These are phyloP conservation scores for Eulimnadia texana DNA, from an alignment of 1,140 invertebrate genomes.

Conservation along the genomic window DNA sequence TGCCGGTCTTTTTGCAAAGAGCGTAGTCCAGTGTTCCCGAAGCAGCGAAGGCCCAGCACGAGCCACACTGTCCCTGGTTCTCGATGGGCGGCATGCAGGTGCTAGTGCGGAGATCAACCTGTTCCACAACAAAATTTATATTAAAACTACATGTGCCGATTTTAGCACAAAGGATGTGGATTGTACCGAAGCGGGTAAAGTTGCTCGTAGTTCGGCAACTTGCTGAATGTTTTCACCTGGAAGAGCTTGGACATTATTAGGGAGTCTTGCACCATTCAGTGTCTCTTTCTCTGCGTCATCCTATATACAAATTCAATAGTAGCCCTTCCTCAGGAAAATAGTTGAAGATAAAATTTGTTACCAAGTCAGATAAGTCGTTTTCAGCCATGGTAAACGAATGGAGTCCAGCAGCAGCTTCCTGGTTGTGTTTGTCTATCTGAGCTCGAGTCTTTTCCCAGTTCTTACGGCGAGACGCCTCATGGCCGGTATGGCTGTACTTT, in stretches of 20 bases:
- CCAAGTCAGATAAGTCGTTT: slow-evolving; percentile 5
- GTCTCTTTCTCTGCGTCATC: too few relatives aligned
- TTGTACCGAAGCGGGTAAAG: neutral
- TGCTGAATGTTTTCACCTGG: too few relatives aligned
- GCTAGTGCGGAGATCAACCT: slow-evolving; percentile 4
- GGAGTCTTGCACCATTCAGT: too few relatives aligned
- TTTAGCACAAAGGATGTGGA: too few relatives aligned
- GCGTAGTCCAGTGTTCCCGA: slow-evolving; percentile 21
- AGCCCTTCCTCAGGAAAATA: neutral
- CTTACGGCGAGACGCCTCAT: slow-evolving; percentile 8
- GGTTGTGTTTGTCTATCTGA: slow-evolving; percentile 8
- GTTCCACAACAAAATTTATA: neutral
- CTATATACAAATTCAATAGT: neutral
- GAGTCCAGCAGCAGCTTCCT: neutral
- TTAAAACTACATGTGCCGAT: neutral
- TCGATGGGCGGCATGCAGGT: slow-evolving; percentile 12
- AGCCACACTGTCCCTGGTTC: slow-evolving; percentile 27
- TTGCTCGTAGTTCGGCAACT: too few relatives aligned
- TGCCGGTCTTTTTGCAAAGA: slow-evolving; percentile 18
- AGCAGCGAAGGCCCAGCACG: slow-evolving; percentile 30
- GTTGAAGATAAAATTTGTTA: neutral
- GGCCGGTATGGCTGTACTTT: neutral
- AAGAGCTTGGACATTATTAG: too few relatives aligned
- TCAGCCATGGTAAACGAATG: neutral
- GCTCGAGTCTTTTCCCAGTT: slow-evolving; percentile 4